Base-by-base conservation (phyloP, 1,140 invertebrate genomes). In the Tetramorium alpestre region DNA sequence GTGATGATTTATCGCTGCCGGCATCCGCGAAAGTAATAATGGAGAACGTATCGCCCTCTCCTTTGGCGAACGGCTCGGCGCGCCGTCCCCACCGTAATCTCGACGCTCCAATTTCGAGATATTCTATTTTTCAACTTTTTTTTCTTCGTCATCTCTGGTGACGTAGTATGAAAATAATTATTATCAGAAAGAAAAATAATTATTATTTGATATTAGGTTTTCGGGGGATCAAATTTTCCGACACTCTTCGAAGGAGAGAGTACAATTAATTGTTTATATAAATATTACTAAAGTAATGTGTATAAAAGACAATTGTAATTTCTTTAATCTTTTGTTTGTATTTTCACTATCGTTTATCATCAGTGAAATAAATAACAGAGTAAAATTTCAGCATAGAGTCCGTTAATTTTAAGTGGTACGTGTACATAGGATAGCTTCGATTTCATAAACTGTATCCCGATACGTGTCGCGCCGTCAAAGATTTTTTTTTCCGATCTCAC, bases 1-100 rank as follows among this genome's bases (percentile, higher is more conserved):
- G 60, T 62, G 33, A 70, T 91, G 91, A 91, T 92, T 91, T 90
- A 92, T 91, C 78, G 85, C 58, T 62, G 56, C 60, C 70, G 60
- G 49, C 47, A 80, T 54, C 78, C 80, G 82, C 64, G 62, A 85
- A 84, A 87, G 75, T 90, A 87, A 87, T 91, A 89, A 92, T 85
- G 86, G 88, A 91, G 89, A 90, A 92, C 89, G 69, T 91, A 92
- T 91, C 89, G 91, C 70, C 60, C 73, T 88, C 82, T 90, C 76
- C 90, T 87, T 91, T 80, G 78, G 58, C 44, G 60, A 60, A 58
- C 28, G 67, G 47, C 58, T 51, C 41, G 69, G 76, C 22, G 56
- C 72, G 62, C 56, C 70, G 56, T n/a, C 56, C 38, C 49, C 18
- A 8, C 67, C 80, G 81, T 51, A 51, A 44, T 49, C 56, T 85